Evolutionary conservation across 2,888 invertebrate genomes (phyloP), one percentile per base, ranked within the genome.

Genomic region (Lordiphosa andalusiaca): DNA sequence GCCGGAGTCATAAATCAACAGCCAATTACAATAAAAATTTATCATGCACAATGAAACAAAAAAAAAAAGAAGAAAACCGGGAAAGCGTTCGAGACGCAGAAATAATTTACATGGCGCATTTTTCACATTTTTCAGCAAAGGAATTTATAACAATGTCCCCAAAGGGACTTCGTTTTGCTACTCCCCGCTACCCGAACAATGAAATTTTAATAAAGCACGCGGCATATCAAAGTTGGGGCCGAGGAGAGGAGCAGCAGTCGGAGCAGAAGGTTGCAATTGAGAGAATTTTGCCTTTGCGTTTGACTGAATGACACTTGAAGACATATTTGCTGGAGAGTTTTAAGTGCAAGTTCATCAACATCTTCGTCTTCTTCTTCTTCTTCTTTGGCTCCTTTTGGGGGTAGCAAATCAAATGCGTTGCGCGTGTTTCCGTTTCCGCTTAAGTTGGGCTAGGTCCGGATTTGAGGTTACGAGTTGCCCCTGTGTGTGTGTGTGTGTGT

Each of bases 21-120:
- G 83, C 83, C 80, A 84, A 80, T 80, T 80, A 84, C 83, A 80
- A 80, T 78, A 78, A 84, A 80, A 77, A 77, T 84, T 82, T 77
- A 77, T 77, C 82, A 77, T 73, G 82, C 82, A 84, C 84, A 77
- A 84, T 84, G 81, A 84, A 75, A 21, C 35, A 42, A 40, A 36
- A 33, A 48, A 40, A 7, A 30, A 12, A 6, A 30, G 30, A 7
- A n/a, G 37, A 35, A 36, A 35, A 19, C 51, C 42, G 39, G 35
- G 19, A 53, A 58, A 51, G 63, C 64, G 76, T 74, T 55, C 59
- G 49, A 60, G 64, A 71, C 69, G 77, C 64, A 51, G 56, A 84
- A 77, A 77, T 77, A 77, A 77, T 77, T 77, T 77, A 84, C 84
- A 77, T 77, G 77, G 70, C 70, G 77, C 82, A 84, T 84, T 77